Percentiles rank a stretch among this genome's conserved stretches.
These are phyloP conservation scores for Nasonia oneida DNA, from an alignment of 2,888 invertebrate species.

Conservation along the genomic window DNA sequence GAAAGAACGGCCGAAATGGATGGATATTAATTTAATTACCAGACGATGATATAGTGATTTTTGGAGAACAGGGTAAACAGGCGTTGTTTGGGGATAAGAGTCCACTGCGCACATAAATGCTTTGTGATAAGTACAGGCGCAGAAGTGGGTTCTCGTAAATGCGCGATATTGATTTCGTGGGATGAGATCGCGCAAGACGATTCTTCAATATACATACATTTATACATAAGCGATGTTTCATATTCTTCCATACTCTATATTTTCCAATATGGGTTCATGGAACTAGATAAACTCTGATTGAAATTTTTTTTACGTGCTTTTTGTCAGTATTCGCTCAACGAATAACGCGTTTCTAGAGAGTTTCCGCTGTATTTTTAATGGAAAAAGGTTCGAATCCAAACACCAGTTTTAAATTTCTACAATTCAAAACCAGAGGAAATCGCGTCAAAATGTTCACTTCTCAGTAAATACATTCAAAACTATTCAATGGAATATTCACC, in stretches of 20 bases:
- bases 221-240: not conserved
- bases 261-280: not conserved
- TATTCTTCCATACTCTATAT: no score
- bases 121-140: not conserved
- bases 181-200: not conserved
- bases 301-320: not conserved
- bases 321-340: not conserved
- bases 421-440: not conserved
- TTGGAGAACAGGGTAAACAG: not conserved
- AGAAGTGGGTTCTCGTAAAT: not conserved
- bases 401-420: not conserved
- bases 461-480: not conserved
- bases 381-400: not conserved
- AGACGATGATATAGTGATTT: constrained; percentile 29
- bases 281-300: not conserved
- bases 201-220: no score
- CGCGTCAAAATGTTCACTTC: not conserved
- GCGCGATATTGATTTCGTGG: not conserved
- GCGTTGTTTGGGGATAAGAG: no score
- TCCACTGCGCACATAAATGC: not conserved
- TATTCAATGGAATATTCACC: not conserved
- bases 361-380: not conserved
- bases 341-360: not conserved
- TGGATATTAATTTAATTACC: constrained; percentile 46
- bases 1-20: not conserved